Evolutionary conservation across 2,797 vertebrate species (phyloP), one percentile per base, ranked within the genome.

Genomic region (Argentina silus): DNA sequence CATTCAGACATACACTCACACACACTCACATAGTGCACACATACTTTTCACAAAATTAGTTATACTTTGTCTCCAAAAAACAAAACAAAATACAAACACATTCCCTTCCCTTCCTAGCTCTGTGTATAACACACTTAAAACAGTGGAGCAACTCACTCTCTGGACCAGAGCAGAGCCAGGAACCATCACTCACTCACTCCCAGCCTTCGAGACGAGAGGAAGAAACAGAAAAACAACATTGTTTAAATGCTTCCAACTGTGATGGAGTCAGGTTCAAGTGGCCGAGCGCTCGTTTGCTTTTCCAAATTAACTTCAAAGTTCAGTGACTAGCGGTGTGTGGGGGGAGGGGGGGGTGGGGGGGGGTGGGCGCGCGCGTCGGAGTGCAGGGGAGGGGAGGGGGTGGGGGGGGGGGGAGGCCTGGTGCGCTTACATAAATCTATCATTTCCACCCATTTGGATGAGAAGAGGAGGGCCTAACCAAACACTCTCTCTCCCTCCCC

Each of bases 361-460:
- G 88, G 88, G 92, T 91, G 90, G 90, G 93, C 91, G 90, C 93
- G 94, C 90, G 90, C 91, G 86, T 88, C 85, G 89, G 88, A 89
- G 36, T 12, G 51, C 92, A 86, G 84, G 91, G 91, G 91, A 93
- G 89, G 91, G 89, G 90, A 91, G 92, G 92, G 87, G 87, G 86
- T 88, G 85, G 88, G 89, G 88, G 91, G 93, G 89, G 85, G 85
- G 92, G 91, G 91, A 93, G 88, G n/a, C n/a, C n/a, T n/a, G n/a
- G 81, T 92, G 84, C 91, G 91, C 93, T 89, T 93, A 95, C 94
- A 96, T 95, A 95, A 96, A 96, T 96, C 95, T 94, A 92, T 94
- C 94, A 93, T 95, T 95, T 95, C 89, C 85, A 88, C 83, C 82
- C 87, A 81, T 92, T 95, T 94, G 92, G 94, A 96, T 95, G 93